Base-by-base conservation (phyloP, 1,140 invertebrate genomes). In the Drosophila guanche region DNA sequence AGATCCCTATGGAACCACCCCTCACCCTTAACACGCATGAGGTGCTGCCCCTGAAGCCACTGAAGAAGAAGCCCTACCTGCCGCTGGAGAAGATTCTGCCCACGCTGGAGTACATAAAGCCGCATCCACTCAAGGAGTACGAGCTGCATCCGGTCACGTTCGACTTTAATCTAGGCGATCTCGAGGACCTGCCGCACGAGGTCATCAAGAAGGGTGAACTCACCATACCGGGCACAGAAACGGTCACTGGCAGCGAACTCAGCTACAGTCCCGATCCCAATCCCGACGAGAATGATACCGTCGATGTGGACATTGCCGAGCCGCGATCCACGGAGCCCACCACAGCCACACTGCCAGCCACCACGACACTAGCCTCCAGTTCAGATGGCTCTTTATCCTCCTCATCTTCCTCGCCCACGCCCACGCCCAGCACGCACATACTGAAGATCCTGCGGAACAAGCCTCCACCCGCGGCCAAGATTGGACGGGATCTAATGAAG, bases 81-180 rank as follows among this genome's bases (percentile, higher is more conserved):
- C 72, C 81, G 2, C 48, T 91, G 12, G 90, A 91, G 14, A 91
- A 91, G 57, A 54, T 84, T 14, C 25, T 83, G 25, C 75, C 74
- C 0, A 68, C 23, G 22, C 66, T 81, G 5, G 83, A 90, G 16
- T 89, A 90, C 60, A 62, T 89, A 0, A 90, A 90, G 40, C 73
- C 75, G n/a, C 79, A 70, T 25, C 65, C 69, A 0, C 76, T 91
- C 2, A 91, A 91, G 53, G 86, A 85, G 1, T 86, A 76, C 25
- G 90, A 91, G 27, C 61, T 90, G 50, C 90, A 91, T 62, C 84
- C 90, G 4, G 90, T 91, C 0, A 90, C 90, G 10, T 91, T 91
- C 20, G 90, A 91, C 51, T 91, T 91, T 5, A 91, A 91, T 61
- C 52, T 91, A 42, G 89, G 89, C 3, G 90, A 91, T 51, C 65